Evolutionary conservation across 2,888 invertebrate genomes (phyloP).

Genomic region (Acleris emargana): DNA sequence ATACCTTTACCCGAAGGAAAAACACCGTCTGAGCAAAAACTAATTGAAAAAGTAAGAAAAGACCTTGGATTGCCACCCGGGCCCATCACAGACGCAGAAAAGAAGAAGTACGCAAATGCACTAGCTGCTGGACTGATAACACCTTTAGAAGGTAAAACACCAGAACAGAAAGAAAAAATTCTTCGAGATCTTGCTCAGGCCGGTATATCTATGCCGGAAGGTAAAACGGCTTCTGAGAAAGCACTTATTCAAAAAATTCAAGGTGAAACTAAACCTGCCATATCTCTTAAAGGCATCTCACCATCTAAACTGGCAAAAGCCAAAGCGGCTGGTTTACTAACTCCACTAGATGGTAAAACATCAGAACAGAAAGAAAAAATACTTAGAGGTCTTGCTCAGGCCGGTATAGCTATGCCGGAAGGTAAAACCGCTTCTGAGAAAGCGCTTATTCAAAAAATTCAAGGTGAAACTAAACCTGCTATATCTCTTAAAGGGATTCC

Average conservation of each 20-base stretch:
- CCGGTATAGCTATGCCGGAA: slow-evolving; percentile 42
- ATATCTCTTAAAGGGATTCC: not conserved
- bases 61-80: too few relatives aligned
- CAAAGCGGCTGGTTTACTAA: slow-evolving; percentile 44
- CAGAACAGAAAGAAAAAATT: not conserved
- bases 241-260: not conserved
- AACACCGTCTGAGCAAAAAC: too few relatives aligned
- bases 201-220: slow-evolving; percentile 40
- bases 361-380: not conserved
- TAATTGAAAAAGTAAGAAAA: too few relatives aligned
- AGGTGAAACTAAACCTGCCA: not conserved
- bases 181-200: slow-evolving; percentile 45
- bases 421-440: not conserved
- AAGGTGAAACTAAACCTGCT: slow-evolving; percentile 9
- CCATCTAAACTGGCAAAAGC: slow-evolving; percentile 39
- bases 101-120: too few relatives aligned
- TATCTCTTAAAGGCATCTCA: not conserved
- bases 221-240: not conserved
- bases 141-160: not conserved
- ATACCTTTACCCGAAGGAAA: too few relatives aligned
- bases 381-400: not conserved
- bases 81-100: too few relatives aligned
- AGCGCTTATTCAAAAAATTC: not conserved
- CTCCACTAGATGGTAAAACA: slow-evolving; percentile 32
- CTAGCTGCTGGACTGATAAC: slow-evolving; percentile 25